phyloP scores from a whole-genome alignment of 2,113 vertebrate species.

The Eurystomus gularis region DNA sequence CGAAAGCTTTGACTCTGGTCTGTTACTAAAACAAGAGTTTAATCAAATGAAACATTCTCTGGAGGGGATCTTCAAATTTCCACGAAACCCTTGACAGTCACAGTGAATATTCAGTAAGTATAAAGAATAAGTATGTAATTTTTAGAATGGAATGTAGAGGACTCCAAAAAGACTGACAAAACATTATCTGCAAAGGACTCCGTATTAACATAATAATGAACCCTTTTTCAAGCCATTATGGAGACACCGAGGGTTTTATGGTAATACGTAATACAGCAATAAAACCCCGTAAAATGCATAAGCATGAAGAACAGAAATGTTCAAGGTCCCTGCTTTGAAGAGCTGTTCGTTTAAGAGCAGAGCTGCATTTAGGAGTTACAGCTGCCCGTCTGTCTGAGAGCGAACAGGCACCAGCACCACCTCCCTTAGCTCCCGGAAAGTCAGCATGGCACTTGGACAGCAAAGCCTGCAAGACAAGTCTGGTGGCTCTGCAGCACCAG shows the following conservation, averaged over 20 bases:
- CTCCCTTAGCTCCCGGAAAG: background rate
- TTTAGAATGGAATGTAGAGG: background rate
- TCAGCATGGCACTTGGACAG: background rate
- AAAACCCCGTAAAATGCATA: background rate
- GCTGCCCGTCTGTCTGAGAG: background rate
- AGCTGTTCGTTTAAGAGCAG: background rate
- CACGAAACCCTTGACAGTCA: background rate
- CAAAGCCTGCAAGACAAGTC: background rate
- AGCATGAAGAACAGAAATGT: background rate
- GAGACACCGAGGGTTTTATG: background rate
- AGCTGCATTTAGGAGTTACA: background rate
- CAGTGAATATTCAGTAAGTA: background rate
- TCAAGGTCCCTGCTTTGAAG: background rate
- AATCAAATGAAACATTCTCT: background rate
- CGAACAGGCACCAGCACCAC: background rate
- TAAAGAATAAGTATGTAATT: background rate
- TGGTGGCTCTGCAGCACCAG: background rate
- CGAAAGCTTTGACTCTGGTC: background rate
- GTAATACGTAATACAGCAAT: background rate
- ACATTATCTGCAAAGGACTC: background rate
- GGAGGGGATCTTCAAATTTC: background rate
- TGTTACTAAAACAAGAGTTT: background rate
- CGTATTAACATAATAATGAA: constrained; percentile 30
- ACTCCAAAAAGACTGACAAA: constrained; percentile 7
- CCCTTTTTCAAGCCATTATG: background rate